Evolutionary conservation across 53 echinoderm and acorn worm genomes (phyloP).

Genomic region (Antedon mediterranea): DNA sequence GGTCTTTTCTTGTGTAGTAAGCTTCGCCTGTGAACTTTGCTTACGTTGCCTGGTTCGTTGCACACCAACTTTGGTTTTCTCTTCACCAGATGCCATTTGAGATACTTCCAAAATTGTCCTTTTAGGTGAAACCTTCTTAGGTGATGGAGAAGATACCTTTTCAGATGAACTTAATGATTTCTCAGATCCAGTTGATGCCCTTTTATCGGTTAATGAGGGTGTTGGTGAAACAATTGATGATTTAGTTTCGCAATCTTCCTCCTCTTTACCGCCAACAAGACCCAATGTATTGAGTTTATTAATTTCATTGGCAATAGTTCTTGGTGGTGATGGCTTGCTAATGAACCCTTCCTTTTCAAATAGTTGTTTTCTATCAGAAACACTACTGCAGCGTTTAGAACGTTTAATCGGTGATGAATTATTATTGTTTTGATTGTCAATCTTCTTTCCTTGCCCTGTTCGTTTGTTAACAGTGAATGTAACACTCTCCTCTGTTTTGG

Average conservation of each 20-base stretch:
- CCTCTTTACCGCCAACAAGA: background rate
- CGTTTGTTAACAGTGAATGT: background rate
- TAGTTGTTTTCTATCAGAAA: background rate
- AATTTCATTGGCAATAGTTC: background rate
- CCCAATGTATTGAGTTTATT: background rate
- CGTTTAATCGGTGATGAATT: background rate
- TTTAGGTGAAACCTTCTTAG: background rate
- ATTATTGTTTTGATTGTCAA: background rate
- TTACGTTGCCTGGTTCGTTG: background rate
- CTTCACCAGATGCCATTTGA: background rate
- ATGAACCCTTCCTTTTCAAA: background rate
- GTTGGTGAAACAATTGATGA: background rate
- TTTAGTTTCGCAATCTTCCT: background rate
- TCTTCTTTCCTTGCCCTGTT: background rate
- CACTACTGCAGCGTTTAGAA: background rate
- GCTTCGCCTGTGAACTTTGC: background rate
- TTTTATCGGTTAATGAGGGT: background rate
- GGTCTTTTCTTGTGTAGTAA: too few relatives aligned
- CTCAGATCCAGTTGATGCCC: background rate
- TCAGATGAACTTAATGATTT: background rate
- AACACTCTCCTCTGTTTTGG: background rate
- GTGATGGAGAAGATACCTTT: background rate
- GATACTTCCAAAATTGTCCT: background rate
- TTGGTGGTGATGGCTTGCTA: background rate
- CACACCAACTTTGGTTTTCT: background rate